Conservation (phyloP, 2,888 invertebrate genomes). For the Drosophila anomelani region DNA sequence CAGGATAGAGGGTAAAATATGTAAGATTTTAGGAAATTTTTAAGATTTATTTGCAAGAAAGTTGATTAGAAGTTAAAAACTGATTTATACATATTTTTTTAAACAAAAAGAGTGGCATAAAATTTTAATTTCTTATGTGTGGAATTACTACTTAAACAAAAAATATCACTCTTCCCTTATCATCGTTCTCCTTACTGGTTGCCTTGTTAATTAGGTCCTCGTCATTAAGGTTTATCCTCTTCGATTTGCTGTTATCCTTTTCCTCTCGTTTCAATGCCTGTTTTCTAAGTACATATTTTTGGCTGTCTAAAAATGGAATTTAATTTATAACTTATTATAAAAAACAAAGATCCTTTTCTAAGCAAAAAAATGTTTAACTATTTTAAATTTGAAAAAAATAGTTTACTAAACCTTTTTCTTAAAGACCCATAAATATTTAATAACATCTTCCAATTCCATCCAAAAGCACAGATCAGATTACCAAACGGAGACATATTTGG, state of each 20-base stretch:
- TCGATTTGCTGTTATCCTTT: no score
- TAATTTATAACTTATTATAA: neutral
- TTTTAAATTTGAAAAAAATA: neutral
- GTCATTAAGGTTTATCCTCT: neutral
- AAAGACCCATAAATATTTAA: neutral
- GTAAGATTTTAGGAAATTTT: neutral
- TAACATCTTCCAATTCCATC: neutral
- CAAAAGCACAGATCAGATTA: neutral
- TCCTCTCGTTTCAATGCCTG: neutral
- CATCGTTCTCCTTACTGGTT: neutral
- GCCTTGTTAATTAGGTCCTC: neutral
- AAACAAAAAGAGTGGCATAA: neutral
- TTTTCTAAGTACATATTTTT: no score
- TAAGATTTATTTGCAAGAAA: neutral
- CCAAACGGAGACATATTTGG: conserved; percentile 1
- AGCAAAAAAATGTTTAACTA: no score
- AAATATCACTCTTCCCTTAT: neutral
- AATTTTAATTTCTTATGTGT: no score
- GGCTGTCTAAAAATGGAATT: no score
- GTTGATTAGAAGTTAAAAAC: neutral
- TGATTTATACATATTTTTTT: neutral
- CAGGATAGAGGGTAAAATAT: neutral
- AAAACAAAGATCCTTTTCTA: neutral
- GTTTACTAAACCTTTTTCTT: fast-evolving
- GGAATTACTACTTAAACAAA: no score